A percentile compares a stretch with the other conserved stretches of the same genome.
These are phyloP conservation scores for Dendrocopos noguchii DNA, from an alignment of 2,113 vertebrate species.

Conservation along the genomic window DNA sequence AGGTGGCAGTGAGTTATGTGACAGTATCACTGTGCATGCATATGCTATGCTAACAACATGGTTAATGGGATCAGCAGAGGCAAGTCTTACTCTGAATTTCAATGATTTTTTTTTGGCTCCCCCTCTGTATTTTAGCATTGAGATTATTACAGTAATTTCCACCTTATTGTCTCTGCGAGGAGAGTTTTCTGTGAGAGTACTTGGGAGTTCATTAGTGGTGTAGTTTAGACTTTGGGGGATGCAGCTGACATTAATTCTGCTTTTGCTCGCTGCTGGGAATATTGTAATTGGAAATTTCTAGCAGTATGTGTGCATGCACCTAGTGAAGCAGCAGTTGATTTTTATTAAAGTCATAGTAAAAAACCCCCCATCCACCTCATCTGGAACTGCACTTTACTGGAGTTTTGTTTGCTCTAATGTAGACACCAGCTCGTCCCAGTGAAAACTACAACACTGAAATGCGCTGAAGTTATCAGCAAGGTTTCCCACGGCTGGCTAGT, in stretches of 20 bases:
- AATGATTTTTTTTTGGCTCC: constrained; percentile 9
- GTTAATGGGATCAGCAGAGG: constrained; percentile 69
- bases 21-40: constrained; percentile 54
- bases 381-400: constrained; percentile 50
- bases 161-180: constrained; percentile 73
- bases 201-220: constrained; percentile 74
- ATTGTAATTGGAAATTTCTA: constrained; percentile 77
- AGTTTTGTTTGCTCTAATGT: constrained; percentile 52
- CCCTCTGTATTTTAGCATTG: constrained; percentile 70
- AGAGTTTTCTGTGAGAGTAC: constrained; percentile 69
- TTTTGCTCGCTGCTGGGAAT: constrained; percentile 78
- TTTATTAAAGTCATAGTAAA: constrained; percentile 71
- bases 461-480: background rate
- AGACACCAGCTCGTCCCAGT: background rate
- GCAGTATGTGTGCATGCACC: constrained; percentile 62
- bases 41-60: constrained; percentile 46
- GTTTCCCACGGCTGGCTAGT: background rate
- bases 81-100: constrained; percentile 60
- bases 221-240: constrained; percentile 69
- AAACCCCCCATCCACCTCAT: constrained; percentile 41
- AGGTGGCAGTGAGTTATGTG: constrained; percentile 43
- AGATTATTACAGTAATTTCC: constrained; percentile 78
- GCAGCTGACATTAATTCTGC: constrained; percentile 74
- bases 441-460: constrained; percentile 8
- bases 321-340: constrained; percentile 71